Conservation (phyloP, 2,797 vertebrate genomes). For the Botia kubotai region DNA sequence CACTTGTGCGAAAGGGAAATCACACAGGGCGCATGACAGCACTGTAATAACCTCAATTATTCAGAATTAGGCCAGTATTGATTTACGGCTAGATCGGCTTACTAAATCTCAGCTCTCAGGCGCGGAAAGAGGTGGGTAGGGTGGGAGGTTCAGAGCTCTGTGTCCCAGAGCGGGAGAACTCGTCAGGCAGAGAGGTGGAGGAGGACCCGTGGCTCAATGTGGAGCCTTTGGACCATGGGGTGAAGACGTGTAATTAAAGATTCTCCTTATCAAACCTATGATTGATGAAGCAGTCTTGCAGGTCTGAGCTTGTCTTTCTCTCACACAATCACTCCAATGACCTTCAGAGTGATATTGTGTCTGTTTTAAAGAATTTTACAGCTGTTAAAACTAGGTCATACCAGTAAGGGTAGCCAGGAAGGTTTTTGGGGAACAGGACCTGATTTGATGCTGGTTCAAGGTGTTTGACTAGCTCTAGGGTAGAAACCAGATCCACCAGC, state of each 20-base stretch:
- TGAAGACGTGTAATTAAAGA: conserved; percentile 76
- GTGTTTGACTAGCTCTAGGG: background rate
- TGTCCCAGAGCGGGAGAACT: conserved; percentile 35
- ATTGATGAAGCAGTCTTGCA: conserved; percentile 76
- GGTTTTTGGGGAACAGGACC: no score
- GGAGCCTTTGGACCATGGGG: conserved; percentile 69
- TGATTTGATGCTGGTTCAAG: no score
- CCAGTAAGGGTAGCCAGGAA: background rate
- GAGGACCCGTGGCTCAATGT: conserved; percentile 48
- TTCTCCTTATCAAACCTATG: conserved; percentile 74
- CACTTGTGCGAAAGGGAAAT: conserved; percentile 53
- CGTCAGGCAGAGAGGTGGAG: conserved; percentile 23
- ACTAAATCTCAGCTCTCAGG: conserved; percentile 67
- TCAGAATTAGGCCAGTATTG: conserved; percentile 82
- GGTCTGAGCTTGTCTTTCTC: conserved; percentile 45
- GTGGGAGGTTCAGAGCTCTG: conserved; percentile 21
- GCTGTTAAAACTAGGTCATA: background rate
- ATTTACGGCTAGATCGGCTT: conserved; percentile 84
- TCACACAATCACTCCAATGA: conserved; percentile 56
- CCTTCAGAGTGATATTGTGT: conserved; percentile 60
- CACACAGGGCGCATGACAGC: conserved; percentile 74
- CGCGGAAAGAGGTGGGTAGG: conserved; percentile 13
- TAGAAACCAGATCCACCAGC: background rate
- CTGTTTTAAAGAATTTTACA: conserved; percentile 36
- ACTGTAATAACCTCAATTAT: conserved; percentile 85